Evolutionary conservation across 64 coral and sea anemone species (phyloP), one percentile per base, ranked within the genome.

Genomic region (Porites lutea): DNA sequence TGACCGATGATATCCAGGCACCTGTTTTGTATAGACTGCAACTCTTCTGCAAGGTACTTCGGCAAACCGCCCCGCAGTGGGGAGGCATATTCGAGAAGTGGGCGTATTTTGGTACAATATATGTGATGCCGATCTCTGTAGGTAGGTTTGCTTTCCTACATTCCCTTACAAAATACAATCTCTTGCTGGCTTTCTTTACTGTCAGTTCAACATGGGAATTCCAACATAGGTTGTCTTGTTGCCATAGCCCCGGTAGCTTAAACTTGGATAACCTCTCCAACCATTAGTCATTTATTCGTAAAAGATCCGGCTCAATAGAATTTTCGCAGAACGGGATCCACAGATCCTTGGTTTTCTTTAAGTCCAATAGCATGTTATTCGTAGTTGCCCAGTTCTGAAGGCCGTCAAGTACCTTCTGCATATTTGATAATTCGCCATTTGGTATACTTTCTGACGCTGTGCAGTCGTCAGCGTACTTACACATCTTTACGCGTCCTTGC

Each of bases 401-500:
- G 23, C 8, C 72, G 61, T 88, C 63, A n/a, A 87, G 47, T 5
- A 93, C 73, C 48, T 14, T 59, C 74, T 93, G 83, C 48, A 93
- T 68, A 13, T 79, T 78, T 19, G 46, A 47, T 78, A 11, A 4
- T 50, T 62, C 59, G 12, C 90, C 90, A 18, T 18, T 87, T 69
- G 44, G 82, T 22, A 93, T 75, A 46, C 52, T 68, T n/a, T 59
- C 45, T 69, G 67, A 87, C 22, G 87, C 91, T 14, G 83, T 88
- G 50, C 83, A 93, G 50, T 88, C 83, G 78, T 93, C 91, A 37
- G 83, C 83, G 57, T 93, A 93, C 79, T 93, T 93, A 16, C 73
- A 88, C 27, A 88, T 69, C 3, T 19, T 11, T 11, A 67, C 21
- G 69, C 54, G 50, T 69, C 79, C 62, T n/a, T n/a, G n/a, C 19